Percentiles rank a stretch among this genome's conserved stretches.
Conservation (phyloP, 2,888 invertebrate species). For the Eurois occulta region DNA sequence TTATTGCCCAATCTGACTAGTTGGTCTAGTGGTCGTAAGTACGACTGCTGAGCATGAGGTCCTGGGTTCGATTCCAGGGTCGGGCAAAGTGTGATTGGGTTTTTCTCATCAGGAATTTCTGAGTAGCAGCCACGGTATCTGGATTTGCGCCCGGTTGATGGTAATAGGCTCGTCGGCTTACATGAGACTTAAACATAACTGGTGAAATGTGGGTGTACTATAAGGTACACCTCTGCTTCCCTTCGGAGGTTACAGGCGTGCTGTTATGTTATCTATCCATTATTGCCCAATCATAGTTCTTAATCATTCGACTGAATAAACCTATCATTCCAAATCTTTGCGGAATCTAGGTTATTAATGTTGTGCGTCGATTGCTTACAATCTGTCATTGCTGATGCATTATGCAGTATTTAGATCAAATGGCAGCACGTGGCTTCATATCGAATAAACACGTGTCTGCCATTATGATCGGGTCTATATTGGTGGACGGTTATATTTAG, state of each 20-base stretch:
- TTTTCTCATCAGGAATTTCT: no score
- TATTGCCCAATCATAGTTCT: background rate
- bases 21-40: no score
- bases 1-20: background rate
- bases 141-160: no score
- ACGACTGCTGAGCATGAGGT: no score
- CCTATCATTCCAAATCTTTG: constrained; percentile 1
- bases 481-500: background rate
- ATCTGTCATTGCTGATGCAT: constrained; percentile 57
- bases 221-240: no score
- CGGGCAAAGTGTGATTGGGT: no score
- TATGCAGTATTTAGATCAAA: constrained; percentile 55
- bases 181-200: no score
- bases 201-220: no score
- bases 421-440: constrained; percentile 42
- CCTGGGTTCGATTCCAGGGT: no score
- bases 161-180: no score
- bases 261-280: background rate
- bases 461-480: constrained; percentile 13
- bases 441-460: constrained; percentile 43
- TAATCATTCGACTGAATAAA: constrained; percentile 9
- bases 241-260: no score
- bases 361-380: constrained; percentile 36
- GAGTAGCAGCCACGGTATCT: no score
- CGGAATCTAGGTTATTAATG: constrained; percentile 46